Percentiles rank a stretch among this genome's conserved stretches.
Conservation (phyloP, 2,888 invertebrate genomes). For the Anticlea derivata region DNA sequence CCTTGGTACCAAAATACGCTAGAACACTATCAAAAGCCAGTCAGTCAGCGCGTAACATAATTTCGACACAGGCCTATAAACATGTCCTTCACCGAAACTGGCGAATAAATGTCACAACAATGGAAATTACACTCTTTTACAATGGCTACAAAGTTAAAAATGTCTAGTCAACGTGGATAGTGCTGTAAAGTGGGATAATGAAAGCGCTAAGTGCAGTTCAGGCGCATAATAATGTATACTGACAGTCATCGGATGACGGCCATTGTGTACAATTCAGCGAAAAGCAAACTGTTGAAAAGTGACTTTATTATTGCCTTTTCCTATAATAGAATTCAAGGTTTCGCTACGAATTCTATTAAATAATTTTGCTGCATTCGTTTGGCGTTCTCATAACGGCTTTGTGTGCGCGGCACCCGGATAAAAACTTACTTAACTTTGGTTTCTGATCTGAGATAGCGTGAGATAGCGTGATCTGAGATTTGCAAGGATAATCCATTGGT, state of each 20-base stretch:
- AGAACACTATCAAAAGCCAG: neutral
- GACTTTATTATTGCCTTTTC: conserved; percentile 10
- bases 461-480: no score
- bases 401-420: no score
- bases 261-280: conserved; percentile 40
- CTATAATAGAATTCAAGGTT: neutral
- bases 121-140: conserved; percentile 7
- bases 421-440: no score
- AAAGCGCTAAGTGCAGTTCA: conserved; percentile 50
- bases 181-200: conserved; percentile 39
- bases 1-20: no score
- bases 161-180: neutral
- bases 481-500: no score
- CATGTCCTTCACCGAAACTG: conserved; percentile 1
- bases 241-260: conserved; percentile 40
- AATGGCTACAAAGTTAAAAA: conserved; percentile 2
- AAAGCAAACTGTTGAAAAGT: conserved; percentile 16
- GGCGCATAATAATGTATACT: conserved; percentile 56
- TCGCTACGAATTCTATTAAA: no score
- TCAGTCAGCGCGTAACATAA: neutral
- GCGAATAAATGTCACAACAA: neutral
- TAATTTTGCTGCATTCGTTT: no score
- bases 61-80: neutral
- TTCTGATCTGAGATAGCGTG: no score
- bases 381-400: no score